Evolutionary conservation across 2,888 invertebrate species (phyloP).

Genomic region (Callimorpha dominula): DNA sequence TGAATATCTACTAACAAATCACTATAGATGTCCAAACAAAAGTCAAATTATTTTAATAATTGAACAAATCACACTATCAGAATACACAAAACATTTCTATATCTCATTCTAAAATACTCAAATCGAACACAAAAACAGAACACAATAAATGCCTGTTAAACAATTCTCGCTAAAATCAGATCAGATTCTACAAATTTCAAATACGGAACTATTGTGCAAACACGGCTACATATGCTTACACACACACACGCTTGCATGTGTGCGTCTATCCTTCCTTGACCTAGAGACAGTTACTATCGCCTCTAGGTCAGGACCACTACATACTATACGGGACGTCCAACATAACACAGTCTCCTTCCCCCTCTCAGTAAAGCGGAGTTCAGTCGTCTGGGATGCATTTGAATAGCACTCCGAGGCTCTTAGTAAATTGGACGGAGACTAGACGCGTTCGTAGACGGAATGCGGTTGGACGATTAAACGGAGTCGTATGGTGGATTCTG

Average conservation of each 20-base stretch:
- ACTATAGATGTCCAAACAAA: no score
- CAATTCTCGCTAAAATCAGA: slow-evolving; percentile 36
- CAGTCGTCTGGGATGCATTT: slow-evolving; percentile 53
- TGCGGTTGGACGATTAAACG: slow-evolving; percentile 55
- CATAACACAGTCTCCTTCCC: slow-evolving; percentile 53
- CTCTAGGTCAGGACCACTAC: slow-evolving; percentile 85
- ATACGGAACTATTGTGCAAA: slow-evolving; percentile 41
- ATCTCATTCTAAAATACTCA: neutral
- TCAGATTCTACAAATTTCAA: slow-evolving; percentile 39
- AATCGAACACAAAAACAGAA: neutral
- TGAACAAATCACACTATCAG: no score
- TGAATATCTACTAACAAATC: no score
- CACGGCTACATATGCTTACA: slow-evolving; percentile 32
- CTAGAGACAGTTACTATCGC: slow-evolving; percentile 81
- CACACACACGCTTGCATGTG: slow-evolving; percentile 57
- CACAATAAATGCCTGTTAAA: slow-evolving; percentile 23
- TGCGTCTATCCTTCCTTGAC: slow-evolving; percentile 86
- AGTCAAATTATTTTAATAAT: no score
- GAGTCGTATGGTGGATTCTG: slow-evolving; percentile 48
- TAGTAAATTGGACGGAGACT: slow-evolving; percentile 68
- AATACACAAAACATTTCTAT: no score
- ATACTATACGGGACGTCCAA: slow-evolving; percentile 73
- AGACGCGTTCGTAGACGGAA: slow-evolving; percentile 79
- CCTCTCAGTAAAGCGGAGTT: slow-evolving; percentile 32
- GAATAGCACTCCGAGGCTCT: slow-evolving; percentile 63